A percentile compares a stretch with the other conserved stretches of the same genome.
phyloP scores from a whole-genome alignment of 2,797 vertebrate genomes.

The Synanceia verrucosa region DNA sequence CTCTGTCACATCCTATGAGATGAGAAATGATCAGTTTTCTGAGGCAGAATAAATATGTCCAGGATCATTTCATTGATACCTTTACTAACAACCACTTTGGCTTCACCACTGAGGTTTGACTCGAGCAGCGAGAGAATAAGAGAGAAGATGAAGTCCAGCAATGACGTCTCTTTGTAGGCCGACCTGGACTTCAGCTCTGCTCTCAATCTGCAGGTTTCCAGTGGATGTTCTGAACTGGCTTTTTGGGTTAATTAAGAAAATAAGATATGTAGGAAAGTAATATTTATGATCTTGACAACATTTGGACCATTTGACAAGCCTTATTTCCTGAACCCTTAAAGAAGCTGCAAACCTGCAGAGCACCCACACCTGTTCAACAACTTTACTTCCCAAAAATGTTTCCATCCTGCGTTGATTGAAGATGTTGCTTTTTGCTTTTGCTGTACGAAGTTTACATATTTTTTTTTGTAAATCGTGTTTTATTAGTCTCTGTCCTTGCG shows the following conservation, averaged over 20 bases:
- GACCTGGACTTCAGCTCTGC: constrained; percentile 21
- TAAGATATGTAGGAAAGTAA: neutral
- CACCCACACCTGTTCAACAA: neutral
- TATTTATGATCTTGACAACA: neutral
- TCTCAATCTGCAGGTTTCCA: constrained; percentile 8
- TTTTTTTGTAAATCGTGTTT: constrained; percentile 43
- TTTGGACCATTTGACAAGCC: neutral
- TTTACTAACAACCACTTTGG: neutral
- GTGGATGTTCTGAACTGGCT: neutral
- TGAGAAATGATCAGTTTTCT: too few relatives aligned
- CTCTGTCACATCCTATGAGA: too few relatives aligned
- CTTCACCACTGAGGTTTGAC: neutral
- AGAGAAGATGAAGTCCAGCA: constrained; percentile 17
- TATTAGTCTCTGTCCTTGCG: constrained; percentile 24
- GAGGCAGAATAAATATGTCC: neutral
- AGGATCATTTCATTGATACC: neutral
- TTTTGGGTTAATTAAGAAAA: neutral
- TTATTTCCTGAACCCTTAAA: neutral
- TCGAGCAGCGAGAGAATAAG: neutral
- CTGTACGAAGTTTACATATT: constrained; percentile 67
- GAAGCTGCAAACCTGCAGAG: neutral
- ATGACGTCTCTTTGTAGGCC: constrained; percentile 32
- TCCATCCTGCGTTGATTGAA: constrained; percentile 29
- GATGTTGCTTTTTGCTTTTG: constrained; percentile 29
- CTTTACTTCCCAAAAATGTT: neutral